These are phyloP conservation scores for Aplysia californica DNA, from an alignment of 1,140 invertebrate species.

Conservation along the genomic window DNA sequence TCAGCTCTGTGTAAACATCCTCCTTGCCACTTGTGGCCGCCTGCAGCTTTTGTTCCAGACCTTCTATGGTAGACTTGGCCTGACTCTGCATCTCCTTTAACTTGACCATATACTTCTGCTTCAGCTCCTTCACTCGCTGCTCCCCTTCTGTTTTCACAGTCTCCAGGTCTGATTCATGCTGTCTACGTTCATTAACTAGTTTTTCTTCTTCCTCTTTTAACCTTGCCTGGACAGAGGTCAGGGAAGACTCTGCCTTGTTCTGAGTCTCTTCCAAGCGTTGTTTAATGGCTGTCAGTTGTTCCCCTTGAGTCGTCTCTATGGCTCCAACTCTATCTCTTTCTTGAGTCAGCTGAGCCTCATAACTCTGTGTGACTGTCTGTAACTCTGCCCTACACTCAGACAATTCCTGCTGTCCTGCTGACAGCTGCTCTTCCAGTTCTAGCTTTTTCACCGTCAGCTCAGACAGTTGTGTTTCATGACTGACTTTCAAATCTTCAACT, in stretches of 20 bases:
- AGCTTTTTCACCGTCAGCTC: no score
- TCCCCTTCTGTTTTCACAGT: constrained; percentile 49
- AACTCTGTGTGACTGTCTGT: no score
- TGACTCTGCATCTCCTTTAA: constrained; percentile 52
- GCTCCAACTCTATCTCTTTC: constrained; percentile 53
- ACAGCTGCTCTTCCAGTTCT: no score
- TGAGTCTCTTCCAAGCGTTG: constrained; percentile 48
- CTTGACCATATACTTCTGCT: constrained; percentile 55
- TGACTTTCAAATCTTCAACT: not conserved
- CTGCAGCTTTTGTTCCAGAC: constrained; percentile 31
- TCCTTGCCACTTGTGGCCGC: constrained; percentile 44
- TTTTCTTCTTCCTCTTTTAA: constrained; percentile 49
- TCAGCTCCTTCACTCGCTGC: constrained; percentile 56
- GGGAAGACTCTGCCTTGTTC: constrained; percentile 35
- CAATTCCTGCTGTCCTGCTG: no score
- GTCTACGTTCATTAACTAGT: constrained; percentile 43
- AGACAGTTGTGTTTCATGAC: constrained; percentile 9
- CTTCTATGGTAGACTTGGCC: constrained; percentile 32
- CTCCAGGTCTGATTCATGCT: constrained; percentile 53
- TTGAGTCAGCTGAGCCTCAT: constrained; percentile 33
- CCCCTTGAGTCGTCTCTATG: constrained; percentile 39
- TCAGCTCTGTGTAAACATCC: constrained; percentile 49
- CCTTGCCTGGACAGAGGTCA: no score
- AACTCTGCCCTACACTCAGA: no score
- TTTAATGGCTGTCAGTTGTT: constrained; percentile 53